Evolutionary conservation across 1,140 invertebrate genomes (phyloP).

Genomic region (Drosophila baimaii): DNA sequence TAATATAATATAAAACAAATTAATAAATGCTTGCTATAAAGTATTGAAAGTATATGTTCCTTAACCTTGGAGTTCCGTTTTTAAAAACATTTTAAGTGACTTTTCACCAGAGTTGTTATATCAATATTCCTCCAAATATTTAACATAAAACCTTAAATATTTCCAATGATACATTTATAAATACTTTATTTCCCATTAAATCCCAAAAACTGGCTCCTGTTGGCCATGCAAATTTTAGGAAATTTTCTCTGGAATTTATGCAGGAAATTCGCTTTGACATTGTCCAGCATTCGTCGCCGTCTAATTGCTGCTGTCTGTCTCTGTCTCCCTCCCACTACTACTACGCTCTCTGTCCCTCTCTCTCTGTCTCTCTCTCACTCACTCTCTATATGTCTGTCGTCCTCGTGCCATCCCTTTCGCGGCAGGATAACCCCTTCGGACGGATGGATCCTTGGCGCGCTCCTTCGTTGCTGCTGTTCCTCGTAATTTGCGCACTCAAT

Average conservation of each 20-base stretch:
- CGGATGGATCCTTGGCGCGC: neutral
- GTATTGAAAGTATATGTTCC: neutral
- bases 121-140: neutral
- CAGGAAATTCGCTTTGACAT: constrained; percentile 26
- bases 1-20: no score
- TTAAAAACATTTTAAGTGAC: neutral
- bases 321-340: neutral
- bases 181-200: neutral
- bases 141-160: neutral
- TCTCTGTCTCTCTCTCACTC: neutral
- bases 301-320: constrained; percentile 47
- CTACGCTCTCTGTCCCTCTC: neutral
- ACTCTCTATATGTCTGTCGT: neutral
- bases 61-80: neutral
- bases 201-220: neutral
- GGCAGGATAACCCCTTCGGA: constrained; percentile 4
- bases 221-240: neutral
- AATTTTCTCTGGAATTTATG: constrained; percentile 23
- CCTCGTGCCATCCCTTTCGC: constrained; percentile 3
- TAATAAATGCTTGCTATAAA: neutral
- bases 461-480: constrained; percentile 46
- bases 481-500: constrained; percentile 82
- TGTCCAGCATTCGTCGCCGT: constrained; percentile 43
- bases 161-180: neutral
- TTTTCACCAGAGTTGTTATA: neutral